These are phyloP conservation scores for Caenorhabditis sulstoni DNA, from an alignment of 2,888 invertebrate genomes.

Conservation along the genomic window DNA sequence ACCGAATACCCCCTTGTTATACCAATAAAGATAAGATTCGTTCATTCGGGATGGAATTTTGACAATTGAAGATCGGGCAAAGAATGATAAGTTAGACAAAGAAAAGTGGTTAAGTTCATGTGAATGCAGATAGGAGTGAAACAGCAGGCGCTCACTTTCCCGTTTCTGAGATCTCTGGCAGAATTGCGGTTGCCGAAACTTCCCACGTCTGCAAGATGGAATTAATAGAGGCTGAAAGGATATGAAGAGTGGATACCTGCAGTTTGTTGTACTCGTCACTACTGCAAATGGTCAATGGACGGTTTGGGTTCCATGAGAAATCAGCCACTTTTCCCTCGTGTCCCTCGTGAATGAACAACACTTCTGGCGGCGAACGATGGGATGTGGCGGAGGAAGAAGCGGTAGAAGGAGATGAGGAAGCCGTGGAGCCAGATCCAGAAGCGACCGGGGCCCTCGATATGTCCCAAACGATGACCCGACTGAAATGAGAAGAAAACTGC, in stretches of 20 bases:
- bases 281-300: conserved; percentile 99
- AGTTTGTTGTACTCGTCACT: conserved; percentile 99
- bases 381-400: conserved; percentile 83
- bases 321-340: conserved; percentile 99
- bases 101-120: too few species aligned
- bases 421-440: conserved; percentile 86
- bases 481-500: background rate
- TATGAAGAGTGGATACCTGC: conserved; percentile 85
- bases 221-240: too few species aligned
- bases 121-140: too few species aligned
- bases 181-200: background rate
- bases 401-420: too few species aligned
- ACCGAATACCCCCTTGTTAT: too few species aligned
- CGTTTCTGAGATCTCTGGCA: too few species aligned
- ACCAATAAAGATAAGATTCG: too few species aligned
- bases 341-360: conserved; percentile 93
- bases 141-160: too few species aligned
- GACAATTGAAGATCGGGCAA: too few species aligned
- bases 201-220: conserved; percentile 47
- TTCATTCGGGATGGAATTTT: too few species aligned
- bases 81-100: too few species aligned
- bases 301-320: conserved; percentile 99
- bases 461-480: conserved; percentile 90
- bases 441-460: conserved; percentile 99
- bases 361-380: conserved; percentile 85